Conservation (phyloP, 1,140 invertebrate species). For the Camponotus pennsylvanicus region DNA sequence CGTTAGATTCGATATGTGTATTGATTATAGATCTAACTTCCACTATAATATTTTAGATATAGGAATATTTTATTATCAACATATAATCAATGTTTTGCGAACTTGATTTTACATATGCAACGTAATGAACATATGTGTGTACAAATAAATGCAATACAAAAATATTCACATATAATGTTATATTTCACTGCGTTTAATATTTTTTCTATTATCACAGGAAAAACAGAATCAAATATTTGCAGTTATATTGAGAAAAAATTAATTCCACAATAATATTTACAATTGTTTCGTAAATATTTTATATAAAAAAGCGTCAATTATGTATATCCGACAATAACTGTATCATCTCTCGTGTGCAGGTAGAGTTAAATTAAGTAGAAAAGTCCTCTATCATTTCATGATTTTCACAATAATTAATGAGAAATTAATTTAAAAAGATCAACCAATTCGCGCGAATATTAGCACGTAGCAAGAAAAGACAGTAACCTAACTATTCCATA, state of each 20-base stretch:
- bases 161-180: slow-evolving; percentile 42
- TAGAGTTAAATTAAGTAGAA: no score
- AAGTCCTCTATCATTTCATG: no score
- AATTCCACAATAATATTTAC: slow-evolving; percentile 10
- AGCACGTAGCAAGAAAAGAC: no score
- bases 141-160: slow-evolving; percentile 34
- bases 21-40: slow-evolving; percentile 20
- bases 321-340: no score
- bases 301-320: not conserved
- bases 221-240: slow-evolving; percentile 64
- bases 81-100: slow-evolving; percentile 27
- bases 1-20: slow-evolving; percentile 29
- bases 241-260: slow-evolving; percentile 45
- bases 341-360: no score
- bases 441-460: no score
- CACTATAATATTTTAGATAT: slow-evolving; percentile 28
- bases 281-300: slow-evolving; percentile 27
- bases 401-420: no score
- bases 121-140: not conserved
- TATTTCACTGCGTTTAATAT: slow-evolving; percentile 53
- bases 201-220: slow-evolving; percentile 15
- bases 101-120: not conserved
- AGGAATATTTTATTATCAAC: slow-evolving; percentile 21
- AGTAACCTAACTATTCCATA: no score
- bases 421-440: no score